Evolutionary conservation across 2,888 invertebrate species (phyloP), one percentile per base, ranked within the genome.

Genomic region (Agrotis ipsilon): DNA sequence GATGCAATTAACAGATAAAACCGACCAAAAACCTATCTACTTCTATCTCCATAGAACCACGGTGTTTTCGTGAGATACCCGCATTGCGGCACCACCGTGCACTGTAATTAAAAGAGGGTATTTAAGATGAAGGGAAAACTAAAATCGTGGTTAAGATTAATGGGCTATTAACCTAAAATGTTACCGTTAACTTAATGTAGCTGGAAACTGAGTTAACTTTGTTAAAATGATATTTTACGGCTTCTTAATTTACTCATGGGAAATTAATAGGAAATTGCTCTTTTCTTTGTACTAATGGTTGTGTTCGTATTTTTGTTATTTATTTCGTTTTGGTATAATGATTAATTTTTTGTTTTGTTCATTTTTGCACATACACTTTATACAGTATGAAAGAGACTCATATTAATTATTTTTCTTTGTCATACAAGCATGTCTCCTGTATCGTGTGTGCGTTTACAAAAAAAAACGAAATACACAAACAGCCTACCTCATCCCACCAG

Each of bases 41-140:
- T 32, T 16, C 21, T 81, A 77, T 3, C 21, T 51, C 32, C n/a
- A 61, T 72, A 18, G 6, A 63, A 19, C n/a, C n/a, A 75, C 39
- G 54, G 67, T 52, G 49, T 62, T 68, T 68, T 80, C 66, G 61
- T 72, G 63, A 68, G 66, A 63, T 62, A 49, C 51, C 86, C 74
- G 83, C 83, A 84, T 65, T 84, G 86, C 83, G 68, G 84, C 57
- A 71, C 48, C 48, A 75, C 62, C 27, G 54, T 65, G 48, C 19
- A 46, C 24, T 57, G 27, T 27, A 62, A 67, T 62, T 67, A 72
- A 78, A 79, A 48, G 21, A n/a, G 65, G 27, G 27, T 64, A 32
- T 16, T 16, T 55, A 73, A 82, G 73, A 72, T 61, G 72, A 64
- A 61, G 67, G 54, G 52, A 67, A 55, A 61, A 63, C 52, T 81